Conservation (phyloP, 2,888 invertebrate species). For the Nycteola revayana region DNA sequence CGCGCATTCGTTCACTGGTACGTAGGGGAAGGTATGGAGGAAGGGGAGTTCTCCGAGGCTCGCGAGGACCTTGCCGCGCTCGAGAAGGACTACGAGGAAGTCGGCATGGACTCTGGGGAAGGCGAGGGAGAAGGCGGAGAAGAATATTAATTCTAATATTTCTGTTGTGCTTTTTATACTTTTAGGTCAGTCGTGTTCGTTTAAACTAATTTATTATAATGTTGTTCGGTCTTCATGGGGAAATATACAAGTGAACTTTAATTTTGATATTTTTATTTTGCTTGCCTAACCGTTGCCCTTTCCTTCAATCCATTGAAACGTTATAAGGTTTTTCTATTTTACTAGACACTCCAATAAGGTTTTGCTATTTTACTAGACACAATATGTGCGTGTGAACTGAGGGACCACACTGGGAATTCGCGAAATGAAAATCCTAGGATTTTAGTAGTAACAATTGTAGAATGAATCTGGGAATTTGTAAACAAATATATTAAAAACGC, state of each 20-base stretch:
- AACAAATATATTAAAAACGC: too few relatives aligned
- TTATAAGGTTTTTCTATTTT: too few relatives aligned
- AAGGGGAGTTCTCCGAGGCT: conserved; percentile 93
- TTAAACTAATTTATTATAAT: conserved; percentile 13
- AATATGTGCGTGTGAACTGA: too few relatives aligned
- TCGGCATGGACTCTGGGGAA: conserved; percentile 92
- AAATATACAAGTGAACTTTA: conserved; percentile 23
- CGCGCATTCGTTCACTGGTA: conserved; percentile 98
- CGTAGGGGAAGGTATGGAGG: conserved; percentile 92
- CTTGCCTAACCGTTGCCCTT: too few relatives aligned
- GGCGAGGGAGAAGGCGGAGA: conserved; percentile 91
- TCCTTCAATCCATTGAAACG: too few relatives aligned
- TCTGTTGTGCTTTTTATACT: conserved; percentile 38
- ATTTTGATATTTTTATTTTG: too few relatives aligned
- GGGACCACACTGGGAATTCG: too few relatives aligned
- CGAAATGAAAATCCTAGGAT: too few relatives aligned
- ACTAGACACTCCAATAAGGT: too few relatives aligned
- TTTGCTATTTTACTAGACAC: too few relatives aligned
- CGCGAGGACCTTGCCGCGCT: conserved; percentile 83
- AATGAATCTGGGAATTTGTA: too few relatives aligned
- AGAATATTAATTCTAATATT: conserved; percentile 84
- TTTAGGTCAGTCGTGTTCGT: conserved; percentile 37
- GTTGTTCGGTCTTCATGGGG: conserved; percentile 11
- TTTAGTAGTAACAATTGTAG: too few relatives aligned
- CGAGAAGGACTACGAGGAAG: conserved; percentile 93